Evolutionary conservation across 2,113 vertebrate genomes (phyloP).

Genomic region (Mystacornis crossleyi): DNA sequence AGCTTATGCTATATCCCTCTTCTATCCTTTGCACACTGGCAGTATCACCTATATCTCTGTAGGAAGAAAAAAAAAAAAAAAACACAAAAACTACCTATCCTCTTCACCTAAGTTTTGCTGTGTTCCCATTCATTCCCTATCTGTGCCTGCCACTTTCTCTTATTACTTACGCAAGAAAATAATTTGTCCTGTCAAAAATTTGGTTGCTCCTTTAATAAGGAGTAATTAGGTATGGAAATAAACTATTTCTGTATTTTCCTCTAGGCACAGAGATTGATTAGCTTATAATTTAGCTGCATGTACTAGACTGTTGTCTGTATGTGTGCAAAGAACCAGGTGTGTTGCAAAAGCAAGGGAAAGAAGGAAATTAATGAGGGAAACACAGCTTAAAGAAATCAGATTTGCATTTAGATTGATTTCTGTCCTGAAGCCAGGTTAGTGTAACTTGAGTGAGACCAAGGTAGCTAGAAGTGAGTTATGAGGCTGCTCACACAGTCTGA

Average conservation of each 20-base stretch:
- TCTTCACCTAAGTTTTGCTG: background rate
- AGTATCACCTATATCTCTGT: background rate
- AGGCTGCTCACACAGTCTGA: background rate
- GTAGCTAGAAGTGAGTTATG: background rate
- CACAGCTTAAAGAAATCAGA: background rate
- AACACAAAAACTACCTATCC: background rate
- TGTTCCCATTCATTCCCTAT: background rate
- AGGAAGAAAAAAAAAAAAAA: background rate
- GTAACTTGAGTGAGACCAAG: background rate
- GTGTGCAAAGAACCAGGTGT: background rate
- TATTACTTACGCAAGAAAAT: background rate
- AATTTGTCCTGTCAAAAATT: slow-evolving; percentile 27
- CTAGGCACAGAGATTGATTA: background rate
- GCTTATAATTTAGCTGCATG: background rate
- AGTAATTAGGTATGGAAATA: slow-evolving; percentile 43
- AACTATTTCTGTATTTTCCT: slow-evolving; percentile 3
- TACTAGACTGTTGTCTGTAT: background rate
- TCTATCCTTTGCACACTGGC: background rate
- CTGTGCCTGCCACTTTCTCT: background rate
- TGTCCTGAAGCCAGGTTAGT: background rate
- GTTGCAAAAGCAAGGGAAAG: background rate
- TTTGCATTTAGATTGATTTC: slow-evolving; percentile 11
- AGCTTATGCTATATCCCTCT: background rate
- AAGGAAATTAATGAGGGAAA: background rate
- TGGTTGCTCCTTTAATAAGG: slow-evolving; percentile 32